Conservation (phyloP, 2,797 vertebrate species). For the Falco biarmicus region DNA sequence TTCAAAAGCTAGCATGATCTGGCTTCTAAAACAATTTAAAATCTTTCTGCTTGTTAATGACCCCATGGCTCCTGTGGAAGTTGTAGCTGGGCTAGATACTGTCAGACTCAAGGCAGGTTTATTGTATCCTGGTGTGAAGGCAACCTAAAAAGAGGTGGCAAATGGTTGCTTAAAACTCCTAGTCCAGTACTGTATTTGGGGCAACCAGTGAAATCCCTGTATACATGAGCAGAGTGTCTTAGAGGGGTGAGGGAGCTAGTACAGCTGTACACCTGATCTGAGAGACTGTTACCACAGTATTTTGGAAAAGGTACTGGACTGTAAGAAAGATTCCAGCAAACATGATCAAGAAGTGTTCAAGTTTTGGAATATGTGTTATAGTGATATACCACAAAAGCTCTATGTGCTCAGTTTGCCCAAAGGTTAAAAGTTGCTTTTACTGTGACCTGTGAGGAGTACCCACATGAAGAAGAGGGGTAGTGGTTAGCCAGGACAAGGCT, state of each 20-base stretch:
- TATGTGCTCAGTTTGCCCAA: background rate
- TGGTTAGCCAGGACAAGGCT: background rate
- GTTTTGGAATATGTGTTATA: background rate
- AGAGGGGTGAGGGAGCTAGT: background rate
- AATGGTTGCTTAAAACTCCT: background rate
- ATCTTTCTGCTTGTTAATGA: background rate
- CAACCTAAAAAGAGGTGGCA: background rate
- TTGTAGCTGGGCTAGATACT: background rate
- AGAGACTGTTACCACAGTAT: background rate
- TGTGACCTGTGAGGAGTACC: background rate
- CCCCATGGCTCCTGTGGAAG: fast-evolving
- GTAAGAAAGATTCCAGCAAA: background rate
- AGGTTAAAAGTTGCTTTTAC: background rate
- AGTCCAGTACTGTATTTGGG: background rate
- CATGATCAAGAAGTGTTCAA: background rate
- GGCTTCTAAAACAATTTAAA: background rate
- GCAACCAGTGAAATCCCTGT: background rate
- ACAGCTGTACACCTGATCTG: background rate
- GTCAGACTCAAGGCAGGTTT: background rate
- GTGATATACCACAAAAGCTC: background rate
- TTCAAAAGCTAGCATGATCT: background rate
- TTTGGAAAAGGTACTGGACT: background rate
- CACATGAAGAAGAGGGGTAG: background rate
- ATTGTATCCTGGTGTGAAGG: background rate
- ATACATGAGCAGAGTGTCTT: background rate